These are phyloP conservation scores for Meiosimyza decipiens DNA, from an alignment of 2,888 invertebrate species.

Conservation along the genomic window DNA sequence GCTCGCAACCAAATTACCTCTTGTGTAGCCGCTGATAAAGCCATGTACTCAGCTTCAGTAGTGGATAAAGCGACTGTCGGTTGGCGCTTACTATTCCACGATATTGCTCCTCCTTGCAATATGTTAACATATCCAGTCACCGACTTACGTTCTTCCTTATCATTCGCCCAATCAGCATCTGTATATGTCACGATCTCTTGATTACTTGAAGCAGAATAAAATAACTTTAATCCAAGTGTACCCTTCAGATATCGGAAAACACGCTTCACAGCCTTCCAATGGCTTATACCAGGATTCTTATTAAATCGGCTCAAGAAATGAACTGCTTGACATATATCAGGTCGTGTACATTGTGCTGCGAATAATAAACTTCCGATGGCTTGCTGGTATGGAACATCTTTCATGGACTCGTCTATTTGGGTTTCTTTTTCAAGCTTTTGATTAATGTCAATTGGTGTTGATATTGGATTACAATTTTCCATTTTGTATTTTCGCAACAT, in stretches of 20 bases:
- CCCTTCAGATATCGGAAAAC: slow-evolving; percentile 36
- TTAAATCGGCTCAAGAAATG: slow-evolving; percentile 40
- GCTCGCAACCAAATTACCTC: slow-evolving; percentile 12
- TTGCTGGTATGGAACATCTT: slow-evolving; percentile 34
- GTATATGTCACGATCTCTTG: slow-evolving; percentile 28
- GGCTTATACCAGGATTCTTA: slow-evolving; percentile 31
- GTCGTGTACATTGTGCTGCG: slow-evolving; percentile 38
- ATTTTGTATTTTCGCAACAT: slow-evolving; percentile 31
- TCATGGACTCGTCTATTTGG: slow-evolving; percentile 15
- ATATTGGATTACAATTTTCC: slow-evolving; percentile 35
- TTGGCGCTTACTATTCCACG: slow-evolving; percentile 40
- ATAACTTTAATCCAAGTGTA: slow-evolving; percentile 11
- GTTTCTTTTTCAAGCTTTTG: slow-evolving; percentile 35
- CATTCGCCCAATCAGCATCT: slow-evolving; percentile 35
- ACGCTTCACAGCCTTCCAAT: slow-evolving; percentile 40
- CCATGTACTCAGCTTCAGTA: not conserved
- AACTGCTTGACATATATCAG: slow-evolving; percentile 39
- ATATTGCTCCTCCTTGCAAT: slow-evolving; percentile 37
- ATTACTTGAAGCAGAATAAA: slow-evolving; percentile 14
- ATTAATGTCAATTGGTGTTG: slow-evolving; percentile 38
- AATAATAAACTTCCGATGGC: slow-evolving; percentile 40
- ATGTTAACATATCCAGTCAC: slow-evolving; percentile 30
- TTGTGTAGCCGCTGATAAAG: slow-evolving; percentile 14
- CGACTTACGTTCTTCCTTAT: slow-evolving; percentile 29
- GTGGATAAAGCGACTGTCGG: slow-evolving; percentile 41